phyloP scores from a whole-genome alignment of 2,888 invertebrate genomes.

The Eilema sororculum region DNA sequence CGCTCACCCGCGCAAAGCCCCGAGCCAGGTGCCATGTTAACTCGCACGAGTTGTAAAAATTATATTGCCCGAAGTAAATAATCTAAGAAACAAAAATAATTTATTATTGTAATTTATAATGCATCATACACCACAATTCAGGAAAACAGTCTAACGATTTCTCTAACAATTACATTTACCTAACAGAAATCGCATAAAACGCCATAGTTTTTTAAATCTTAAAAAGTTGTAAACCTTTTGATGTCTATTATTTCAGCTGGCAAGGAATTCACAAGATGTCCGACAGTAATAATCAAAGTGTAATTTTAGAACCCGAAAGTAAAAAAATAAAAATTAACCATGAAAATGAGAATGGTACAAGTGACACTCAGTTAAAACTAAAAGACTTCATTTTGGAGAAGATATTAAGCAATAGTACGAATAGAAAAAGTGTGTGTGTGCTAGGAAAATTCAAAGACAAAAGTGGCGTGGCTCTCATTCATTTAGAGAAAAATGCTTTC shows the following conservation, averaged over 20 bases:
- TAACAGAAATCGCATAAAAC: too few relatives aligned
- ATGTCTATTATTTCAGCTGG: conserved; percentile 45
- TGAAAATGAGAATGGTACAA: conserved; percentile 72
- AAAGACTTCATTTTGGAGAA: conserved; percentile 89
- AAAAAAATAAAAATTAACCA: conserved; percentile 80
- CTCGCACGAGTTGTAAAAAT: too few relatives aligned
- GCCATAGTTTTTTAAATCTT: too few relatives aligned
- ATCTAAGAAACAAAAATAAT: too few relatives aligned
- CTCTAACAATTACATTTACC: too few relatives aligned
- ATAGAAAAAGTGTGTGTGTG: conserved; percentile 90
- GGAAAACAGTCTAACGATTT: too few relatives aligned
- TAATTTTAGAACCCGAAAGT: conserved; percentile 61
- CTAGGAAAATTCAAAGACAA: conserved; percentile 89
- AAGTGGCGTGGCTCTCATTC: conserved; percentile 89
- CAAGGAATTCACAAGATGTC: conserved; percentile 78
- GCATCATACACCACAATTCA: too few relatives aligned
- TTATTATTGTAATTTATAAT: too few relatives aligned
- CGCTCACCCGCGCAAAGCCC: too few relatives aligned
- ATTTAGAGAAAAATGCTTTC: conserved; percentile 94
- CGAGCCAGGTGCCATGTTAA: too few relatives aligned
- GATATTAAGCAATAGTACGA: conserved; percentile 91
- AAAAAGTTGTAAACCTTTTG: too few relatives aligned
- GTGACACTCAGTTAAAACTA: conserved; percentile 79
- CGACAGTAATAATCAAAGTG: conserved; percentile 74
- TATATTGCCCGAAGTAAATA: too few relatives aligned